Evolutionary conservation across 2,888 invertebrate species (phyloP).

Genomic region (Lypha dubia): DNA sequence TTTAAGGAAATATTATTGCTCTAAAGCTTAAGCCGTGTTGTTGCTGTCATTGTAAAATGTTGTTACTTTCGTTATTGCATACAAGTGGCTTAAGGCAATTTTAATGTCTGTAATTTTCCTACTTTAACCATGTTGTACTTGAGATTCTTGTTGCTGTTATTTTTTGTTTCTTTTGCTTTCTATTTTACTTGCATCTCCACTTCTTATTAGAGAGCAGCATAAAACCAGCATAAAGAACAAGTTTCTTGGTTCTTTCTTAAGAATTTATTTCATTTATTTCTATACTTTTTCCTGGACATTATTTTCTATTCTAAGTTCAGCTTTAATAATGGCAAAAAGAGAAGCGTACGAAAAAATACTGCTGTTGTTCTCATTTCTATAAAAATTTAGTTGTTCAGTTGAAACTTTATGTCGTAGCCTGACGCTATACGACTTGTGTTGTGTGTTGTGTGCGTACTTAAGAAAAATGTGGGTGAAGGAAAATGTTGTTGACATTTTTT

Average conservation of each 20-base stretch:
- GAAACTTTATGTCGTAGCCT: slow-evolving; percentile 12
- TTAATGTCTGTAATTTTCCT: slow-evolving; percentile 71
- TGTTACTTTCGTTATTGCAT: slow-evolving; percentile 69
- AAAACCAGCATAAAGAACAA: slow-evolving; percentile 28
- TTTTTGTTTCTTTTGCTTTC: neutral
- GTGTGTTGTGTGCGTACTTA: neutral
- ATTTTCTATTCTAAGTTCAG: slow-evolving; percentile 27
- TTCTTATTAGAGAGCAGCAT: slow-evolving; percentile 3
- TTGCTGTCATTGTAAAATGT: slow-evolving; percentile 52
- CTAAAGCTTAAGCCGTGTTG: slow-evolving; percentile 43
- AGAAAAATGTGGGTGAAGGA: slow-evolving; percentile 70
- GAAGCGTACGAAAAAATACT: neutral
- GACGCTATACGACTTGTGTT: slow-evolving; percentile 1
- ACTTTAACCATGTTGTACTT: slow-evolving; percentile 65
- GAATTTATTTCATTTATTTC: slow-evolving; percentile 49
- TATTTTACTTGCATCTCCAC: neutral
- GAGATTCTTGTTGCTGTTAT: slow-evolving; percentile 57
- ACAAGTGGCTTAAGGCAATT: slow-evolving; percentile 72
- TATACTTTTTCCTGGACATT: slow-evolving; percentile 8
- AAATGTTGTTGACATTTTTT: slow-evolving; percentile 70
- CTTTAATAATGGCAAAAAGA: slow-evolving; percentile 40
- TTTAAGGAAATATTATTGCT: slow-evolving; percentile 67
- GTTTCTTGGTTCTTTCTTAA: slow-evolving; percentile 20
- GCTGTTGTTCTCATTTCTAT: slow-evolving; percentile 46
- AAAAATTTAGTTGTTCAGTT: slow-evolving; percentile 38